Evolutionary conservation across 2,888 invertebrate species (phyloP).

Genomic region (Urechis unicinctus): DNA sequence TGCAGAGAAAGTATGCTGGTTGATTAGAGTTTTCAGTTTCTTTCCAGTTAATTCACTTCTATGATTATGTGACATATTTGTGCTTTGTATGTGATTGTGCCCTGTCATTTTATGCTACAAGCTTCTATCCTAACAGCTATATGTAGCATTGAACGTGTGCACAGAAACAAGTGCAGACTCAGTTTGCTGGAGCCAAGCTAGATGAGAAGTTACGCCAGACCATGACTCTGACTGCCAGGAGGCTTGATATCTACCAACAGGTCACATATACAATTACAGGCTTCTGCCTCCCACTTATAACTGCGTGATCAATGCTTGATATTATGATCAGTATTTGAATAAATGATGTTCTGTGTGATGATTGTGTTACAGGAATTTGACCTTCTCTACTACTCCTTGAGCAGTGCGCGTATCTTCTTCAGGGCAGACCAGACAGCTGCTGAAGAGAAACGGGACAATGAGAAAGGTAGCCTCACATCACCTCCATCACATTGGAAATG

Average conservation of each 20-base stretch:
- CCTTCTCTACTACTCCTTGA: conserved; percentile 81
- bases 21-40: too few species aligned
- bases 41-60: too few species aligned
- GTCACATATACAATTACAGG: conserved; percentile 33
- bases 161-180: conserved; percentile 46
- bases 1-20: conserved; percentile 58
- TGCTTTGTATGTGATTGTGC: too few species aligned
- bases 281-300: neutral
- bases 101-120: too few species aligned
- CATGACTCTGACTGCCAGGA: conserved; percentile 77
- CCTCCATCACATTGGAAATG: too few species aligned
- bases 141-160: too few species aligned
- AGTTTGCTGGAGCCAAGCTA: conserved; percentile 26
- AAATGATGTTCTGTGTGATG: neutral
- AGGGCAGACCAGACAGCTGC: conserved; percentile 52
- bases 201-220: conserved; percentile 89
- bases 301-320: neutral
- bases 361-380: conserved; percentile 69
- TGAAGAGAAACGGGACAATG: conserved; percentile 13
- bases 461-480: too few species aligned
- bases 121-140: too few species aligned
- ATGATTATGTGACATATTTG: too few species aligned
- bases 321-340: neutral
- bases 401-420: conserved; percentile 93
- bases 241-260: conserved; percentile 67